Conservation (phyloP, 1,140 invertebrate genomes). For the Antheraea pernyi region DNA sequence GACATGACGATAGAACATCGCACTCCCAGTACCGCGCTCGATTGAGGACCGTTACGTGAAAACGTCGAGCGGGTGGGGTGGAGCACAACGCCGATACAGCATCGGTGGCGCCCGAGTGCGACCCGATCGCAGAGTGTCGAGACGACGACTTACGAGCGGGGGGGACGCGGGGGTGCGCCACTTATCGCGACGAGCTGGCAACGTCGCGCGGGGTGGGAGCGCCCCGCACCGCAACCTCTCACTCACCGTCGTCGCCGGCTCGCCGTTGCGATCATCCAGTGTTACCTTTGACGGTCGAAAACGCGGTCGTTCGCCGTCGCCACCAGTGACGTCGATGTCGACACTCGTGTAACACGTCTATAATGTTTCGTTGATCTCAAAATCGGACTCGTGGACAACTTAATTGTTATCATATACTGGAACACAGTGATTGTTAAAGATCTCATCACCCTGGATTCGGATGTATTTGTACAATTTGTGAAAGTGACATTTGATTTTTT, state of each 20-base stretch:
- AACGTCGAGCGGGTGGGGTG: conserved; percentile 69
- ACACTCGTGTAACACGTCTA: conserved; percentile 74
- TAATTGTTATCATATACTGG: conserved; percentile 60
- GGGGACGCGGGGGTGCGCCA: conserved; percentile 74
- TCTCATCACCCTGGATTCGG: conserved; percentile 65
- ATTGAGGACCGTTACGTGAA: conserved; percentile 78
- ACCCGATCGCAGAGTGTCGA: conserved; percentile 62
- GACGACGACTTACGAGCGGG: conserved; percentile 60
- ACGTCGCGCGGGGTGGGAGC: conserved; percentile 72
- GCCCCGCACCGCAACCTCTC: conserved; percentile 74
- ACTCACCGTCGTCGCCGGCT: conserved; percentile 75
- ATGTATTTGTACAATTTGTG: conserved; percentile 51
- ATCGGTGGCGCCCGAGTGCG: conserved; percentile 63
- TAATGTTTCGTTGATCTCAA: conserved; percentile 76
- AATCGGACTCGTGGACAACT: conserved; percentile 64
- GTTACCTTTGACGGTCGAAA: conserved; percentile 77
- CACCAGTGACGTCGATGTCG: conserved; percentile 70
- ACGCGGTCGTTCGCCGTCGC: conserved; percentile 65
- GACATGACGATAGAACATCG: conserved; percentile 50
- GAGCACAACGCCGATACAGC: conserved; percentile 55
- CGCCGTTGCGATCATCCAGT: conserved; percentile 63
- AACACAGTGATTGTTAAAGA: conserved; percentile 62
- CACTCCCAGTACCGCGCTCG: conserved; percentile 71
- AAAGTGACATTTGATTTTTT: conserved; percentile 66
- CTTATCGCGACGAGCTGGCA: conserved; percentile 75